A percentile compares a stretch with the other conserved stretches of the same genome.
Evolutionary conservation across 2,797 vertebrate species (phyloP).

Genomic region (Odontamblyopus lacepedii): DNA sequence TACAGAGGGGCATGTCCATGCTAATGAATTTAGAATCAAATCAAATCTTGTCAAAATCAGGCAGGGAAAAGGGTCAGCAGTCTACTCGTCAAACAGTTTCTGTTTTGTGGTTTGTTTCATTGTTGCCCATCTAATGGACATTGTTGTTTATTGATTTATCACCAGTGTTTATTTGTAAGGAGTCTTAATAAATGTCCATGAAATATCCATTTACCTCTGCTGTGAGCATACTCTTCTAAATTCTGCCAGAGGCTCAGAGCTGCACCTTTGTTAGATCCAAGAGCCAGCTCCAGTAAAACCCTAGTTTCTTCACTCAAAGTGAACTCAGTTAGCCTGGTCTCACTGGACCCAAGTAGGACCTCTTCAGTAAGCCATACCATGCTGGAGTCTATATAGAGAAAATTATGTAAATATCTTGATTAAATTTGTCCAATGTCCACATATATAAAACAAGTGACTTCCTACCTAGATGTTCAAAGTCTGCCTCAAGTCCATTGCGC

Average conservation of each 20-base stretch:
- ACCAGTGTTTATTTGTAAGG: neutral
- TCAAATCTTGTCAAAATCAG: neutral
- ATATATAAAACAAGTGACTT: constrained; percentile 16
- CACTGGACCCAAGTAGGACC: constrained; percentile 71
- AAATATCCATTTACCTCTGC: constrained; percentile 64
- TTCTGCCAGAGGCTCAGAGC: constrained; percentile 76
- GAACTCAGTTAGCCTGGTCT: constrained; percentile 73
- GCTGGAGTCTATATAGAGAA: constrained; percentile 61
- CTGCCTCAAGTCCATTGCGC: constrained; percentile 82
- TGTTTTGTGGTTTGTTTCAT: neutral
- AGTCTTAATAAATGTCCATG: neutral
- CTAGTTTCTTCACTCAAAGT: constrained; percentile 72
- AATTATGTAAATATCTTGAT: constrained; percentile 1
- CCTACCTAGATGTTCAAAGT: constrained; percentile 81
- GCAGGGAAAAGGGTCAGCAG: neutral
- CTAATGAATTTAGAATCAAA: neutral
- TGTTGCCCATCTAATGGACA: too few relatives aligned
- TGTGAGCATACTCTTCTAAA: constrained; percentile 80
- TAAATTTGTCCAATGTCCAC: constrained; percentile 3
- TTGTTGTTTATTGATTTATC: neutral
- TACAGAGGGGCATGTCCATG: neutral
- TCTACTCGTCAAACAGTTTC: too few relatives aligned
- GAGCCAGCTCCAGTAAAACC: constrained; percentile 76
- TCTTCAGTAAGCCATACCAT: constrained; percentile 78
- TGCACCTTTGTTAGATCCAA: constrained; percentile 74